Evolutionary conservation across 1,140 invertebrate genomes (phyloP).

Genomic region (Parapsyche elsis): DNA sequence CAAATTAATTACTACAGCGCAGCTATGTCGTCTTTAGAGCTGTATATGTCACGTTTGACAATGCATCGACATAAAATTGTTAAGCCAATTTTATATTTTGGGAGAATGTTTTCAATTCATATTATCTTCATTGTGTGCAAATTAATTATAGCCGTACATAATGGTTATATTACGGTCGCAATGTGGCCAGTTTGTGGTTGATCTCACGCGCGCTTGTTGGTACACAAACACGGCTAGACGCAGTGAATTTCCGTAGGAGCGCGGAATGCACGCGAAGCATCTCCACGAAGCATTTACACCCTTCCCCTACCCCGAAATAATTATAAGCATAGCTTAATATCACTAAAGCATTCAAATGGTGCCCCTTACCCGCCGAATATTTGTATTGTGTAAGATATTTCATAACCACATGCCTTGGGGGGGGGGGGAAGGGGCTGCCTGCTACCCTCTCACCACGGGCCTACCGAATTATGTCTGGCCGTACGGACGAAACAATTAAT

Average conservation of each 20-base stretch:
- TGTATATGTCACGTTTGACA: too few relatives aligned
- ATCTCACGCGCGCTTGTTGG: background rate
- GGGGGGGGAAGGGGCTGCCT: background rate
- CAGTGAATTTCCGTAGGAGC: background rate
- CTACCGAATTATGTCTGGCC: conserved; percentile 5
- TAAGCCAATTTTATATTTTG: background rate
- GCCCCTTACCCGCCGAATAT: conserved; percentile 12
- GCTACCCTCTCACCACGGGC: background rate
- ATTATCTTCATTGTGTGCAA: too few relatives aligned
- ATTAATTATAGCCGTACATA: too few relatives aligned
- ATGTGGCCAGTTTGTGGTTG: background rate
- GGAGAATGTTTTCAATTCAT: background rate
- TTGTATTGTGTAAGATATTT: conserved; percentile 43
- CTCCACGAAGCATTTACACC: conserved; percentile 7
- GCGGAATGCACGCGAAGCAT: conserved; percentile 17
- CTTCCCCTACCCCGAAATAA: background rate
- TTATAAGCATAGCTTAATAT: conserved; percentile 25
- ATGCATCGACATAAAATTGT: too few relatives aligned
- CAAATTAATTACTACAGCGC: too few relatives aligned
- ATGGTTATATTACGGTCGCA: background rate
- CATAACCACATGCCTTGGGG: conserved; percentile 21
- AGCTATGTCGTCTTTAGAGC: too few relatives aligned
- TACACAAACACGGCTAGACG: too few relatives aligned
- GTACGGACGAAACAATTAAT: conserved; percentile 29
- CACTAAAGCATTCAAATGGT: background rate